Base-by-base conservation (phyloP, 1,140 invertebrate genomes). In the Brachystomella parvula region DNA sequence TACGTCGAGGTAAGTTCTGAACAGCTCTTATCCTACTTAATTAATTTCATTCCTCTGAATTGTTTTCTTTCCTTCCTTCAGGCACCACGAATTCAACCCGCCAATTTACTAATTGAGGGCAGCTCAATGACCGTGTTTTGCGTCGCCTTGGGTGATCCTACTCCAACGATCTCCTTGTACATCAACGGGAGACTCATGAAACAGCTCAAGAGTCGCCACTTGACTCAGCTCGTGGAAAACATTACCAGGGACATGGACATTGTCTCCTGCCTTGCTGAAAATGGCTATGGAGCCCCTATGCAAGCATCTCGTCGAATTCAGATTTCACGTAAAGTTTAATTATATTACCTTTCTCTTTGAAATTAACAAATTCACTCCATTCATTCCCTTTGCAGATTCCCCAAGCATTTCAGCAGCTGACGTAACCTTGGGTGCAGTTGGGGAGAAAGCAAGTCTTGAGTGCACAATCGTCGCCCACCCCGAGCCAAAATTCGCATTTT, bases 211-310 rank as follows among this genome's bases (percentile, higher is more conserved):
- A 89, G 87, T 0, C 80, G 88, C 1, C 88, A 89, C 76, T 87
- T 91, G 84, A 88, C 90, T 15, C 88, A 87, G 0, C 85, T 87
- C 15, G 85, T 91, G 53, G 83, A 88, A 71, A 89, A 90, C 76
- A 86, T 91, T 1, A 88, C 86, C 0, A 78, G 86, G 3, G 87
- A 90, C 75, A 89, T 91, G 86, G 85, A 89, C 74, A 83, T 88
- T 72, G 87, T 90, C 47, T 87, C 87, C 0, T 91, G 89, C 77
- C 89, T 89, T 76, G 89, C 88, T 0, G 88, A 90, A 78, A 91
- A 91, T 75, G 88, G 89, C 2, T 89, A 88, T 74, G 89, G 89
- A 0, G 87, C 87, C 1, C 88, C 89, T 3, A 89, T 89, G 84
- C 87, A 90, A 76, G 85, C 88, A 3, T 85, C 87, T 0, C 81